phyloP scores from a whole-genome alignment of 2,113 vertebrate species.

The Dolichotis patagonum region DNA sequence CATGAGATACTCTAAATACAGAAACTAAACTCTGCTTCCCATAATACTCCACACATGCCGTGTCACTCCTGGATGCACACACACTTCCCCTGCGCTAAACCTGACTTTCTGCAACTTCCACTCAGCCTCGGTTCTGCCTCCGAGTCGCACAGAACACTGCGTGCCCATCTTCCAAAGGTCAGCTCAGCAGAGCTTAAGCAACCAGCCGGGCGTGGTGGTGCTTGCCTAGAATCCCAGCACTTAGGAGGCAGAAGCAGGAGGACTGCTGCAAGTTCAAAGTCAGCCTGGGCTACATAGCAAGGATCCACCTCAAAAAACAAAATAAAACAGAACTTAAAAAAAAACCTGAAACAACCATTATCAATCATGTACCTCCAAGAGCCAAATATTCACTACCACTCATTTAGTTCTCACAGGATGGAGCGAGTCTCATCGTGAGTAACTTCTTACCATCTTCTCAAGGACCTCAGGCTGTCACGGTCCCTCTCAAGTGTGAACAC shows the following conservation, averaged over 20 bases:
- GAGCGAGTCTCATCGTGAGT: not conserved
- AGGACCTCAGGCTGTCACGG: rapidly evolving
- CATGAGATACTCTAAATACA: not conserved
- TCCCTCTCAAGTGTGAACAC: not conserved
- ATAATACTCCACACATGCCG: rapidly evolving
- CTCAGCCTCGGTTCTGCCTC: not conserved
- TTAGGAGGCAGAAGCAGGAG: no score
- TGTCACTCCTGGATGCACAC: rapidly evolving
- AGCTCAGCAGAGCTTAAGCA: no score
- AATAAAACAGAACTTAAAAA: not conserved
- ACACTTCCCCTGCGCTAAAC: not conserved
- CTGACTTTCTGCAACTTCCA: not conserved
- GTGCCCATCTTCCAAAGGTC: not conserved
- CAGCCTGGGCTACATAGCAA: not conserved
- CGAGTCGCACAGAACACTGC: not conserved
- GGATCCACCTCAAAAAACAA: not conserved
- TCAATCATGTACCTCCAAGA: rapidly evolving
- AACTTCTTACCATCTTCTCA: not conserved
- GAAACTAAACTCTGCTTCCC: no score
- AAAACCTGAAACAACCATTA: not conserved
- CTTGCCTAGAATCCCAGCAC: no score
- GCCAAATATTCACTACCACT: not conserved
- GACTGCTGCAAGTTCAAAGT: no score
- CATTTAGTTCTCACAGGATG: rapidly evolving
- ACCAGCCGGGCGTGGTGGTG: no score